A percentile compares a stretch with the other conserved stretches of the same genome.
These are phyloP conservation scores for Mormoops blainvillei DNA, from an alignment of 2,113 vertebrate species.

Conservation along the genomic window DNA sequence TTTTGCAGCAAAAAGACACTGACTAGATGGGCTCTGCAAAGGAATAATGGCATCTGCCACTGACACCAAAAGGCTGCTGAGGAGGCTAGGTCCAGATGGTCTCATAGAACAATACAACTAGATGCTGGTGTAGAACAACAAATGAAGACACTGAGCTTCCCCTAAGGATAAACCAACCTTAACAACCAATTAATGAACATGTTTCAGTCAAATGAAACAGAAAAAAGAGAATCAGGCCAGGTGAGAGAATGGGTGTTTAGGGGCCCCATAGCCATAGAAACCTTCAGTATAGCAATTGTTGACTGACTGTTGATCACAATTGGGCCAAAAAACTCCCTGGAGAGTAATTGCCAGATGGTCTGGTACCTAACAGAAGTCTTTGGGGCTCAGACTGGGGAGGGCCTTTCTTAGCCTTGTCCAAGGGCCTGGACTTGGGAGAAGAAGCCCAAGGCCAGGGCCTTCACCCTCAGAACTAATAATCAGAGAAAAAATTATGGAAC, in stretches of 20 bases:
- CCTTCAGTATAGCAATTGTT: neutral
- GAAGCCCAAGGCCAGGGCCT: neutral
- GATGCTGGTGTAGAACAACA: slow-evolving; percentile 47
- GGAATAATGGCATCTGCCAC: slow-evolving; percentile 39
- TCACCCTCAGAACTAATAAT: neutral
- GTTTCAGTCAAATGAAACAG: neutral
- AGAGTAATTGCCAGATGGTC: neutral
- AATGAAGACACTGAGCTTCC: slow-evolving; percentile 49
- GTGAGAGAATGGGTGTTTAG: neutral
- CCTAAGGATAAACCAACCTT: slow-evolving; percentile 53
- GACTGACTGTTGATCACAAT: neutral
- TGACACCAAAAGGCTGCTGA: slow-evolving; percentile 31
- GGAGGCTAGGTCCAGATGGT: slow-evolving; percentile 55
- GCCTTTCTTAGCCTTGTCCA: neutral
- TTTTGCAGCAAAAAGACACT: slow-evolving; percentile 37
- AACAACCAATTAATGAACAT: slow-evolving; percentile 1
- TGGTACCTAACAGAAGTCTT: neutral
- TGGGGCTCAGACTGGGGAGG: neutral
- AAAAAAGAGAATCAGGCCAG: slow-evolving; percentile 40
- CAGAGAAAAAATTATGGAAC: neutral
- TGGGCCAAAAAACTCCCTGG: neutral
- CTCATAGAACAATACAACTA: slow-evolving; percentile 41
- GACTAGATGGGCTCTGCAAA: slow-evolving; percentile 22
- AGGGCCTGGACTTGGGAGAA: neutral
- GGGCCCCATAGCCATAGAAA: neutral